Evolutionary conservation across 2,797 vertebrate species (phyloP).

Genomic region (Yasuhikotakia modesta): DNA sequence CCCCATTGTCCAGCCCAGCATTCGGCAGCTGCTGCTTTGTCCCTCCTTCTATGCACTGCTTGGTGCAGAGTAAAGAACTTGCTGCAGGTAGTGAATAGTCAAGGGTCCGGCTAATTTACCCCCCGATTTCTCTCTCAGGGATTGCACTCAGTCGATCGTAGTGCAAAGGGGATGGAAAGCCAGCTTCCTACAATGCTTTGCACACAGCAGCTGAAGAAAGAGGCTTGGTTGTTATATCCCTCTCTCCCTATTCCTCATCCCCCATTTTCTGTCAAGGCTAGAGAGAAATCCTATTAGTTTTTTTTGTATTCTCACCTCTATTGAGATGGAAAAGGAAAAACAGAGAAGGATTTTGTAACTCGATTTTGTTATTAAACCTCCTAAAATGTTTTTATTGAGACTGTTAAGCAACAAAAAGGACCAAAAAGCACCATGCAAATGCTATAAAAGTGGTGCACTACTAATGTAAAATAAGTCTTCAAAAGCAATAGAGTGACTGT

Average conservation of each 20-base stretch:
- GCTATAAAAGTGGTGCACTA: neutral
- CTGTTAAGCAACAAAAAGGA: neutral
- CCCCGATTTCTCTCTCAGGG: neutral
- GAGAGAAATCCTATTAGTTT: conserved; percentile 5
- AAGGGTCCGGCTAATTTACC: conserved; percentile 48
- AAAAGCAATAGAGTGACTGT: neutral
- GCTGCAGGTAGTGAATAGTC: conserved; percentile 50
- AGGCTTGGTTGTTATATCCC: neutral
- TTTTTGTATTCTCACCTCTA: neutral
- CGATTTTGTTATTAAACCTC: neutral
- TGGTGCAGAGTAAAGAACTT: conserved; percentile 33
- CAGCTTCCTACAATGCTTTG: conserved; percentile 15
- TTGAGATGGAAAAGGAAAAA: neutral
- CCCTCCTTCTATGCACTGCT: conserved; percentile 43
- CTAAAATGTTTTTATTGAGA: neutral
- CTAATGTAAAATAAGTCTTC: neutral
- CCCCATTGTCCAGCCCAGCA: conserved; percentile 55
- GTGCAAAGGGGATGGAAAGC: neutral
- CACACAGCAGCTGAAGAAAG: neutral
- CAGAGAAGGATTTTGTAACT: neutral
- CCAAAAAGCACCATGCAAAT: neutral
- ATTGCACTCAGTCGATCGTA: neutral
- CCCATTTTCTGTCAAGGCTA: conserved; percentile 3
- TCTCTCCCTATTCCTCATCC: neutral
- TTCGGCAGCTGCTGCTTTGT: conserved; percentile 52